A percentile compares a stretch with the other conserved stretches of the same genome.
These are phyloP conservation scores for Pseudorhombus dupliciocellatus DNA, from an alignment of 2,113 vertebrate species.

Conservation along the genomic window DNA sequence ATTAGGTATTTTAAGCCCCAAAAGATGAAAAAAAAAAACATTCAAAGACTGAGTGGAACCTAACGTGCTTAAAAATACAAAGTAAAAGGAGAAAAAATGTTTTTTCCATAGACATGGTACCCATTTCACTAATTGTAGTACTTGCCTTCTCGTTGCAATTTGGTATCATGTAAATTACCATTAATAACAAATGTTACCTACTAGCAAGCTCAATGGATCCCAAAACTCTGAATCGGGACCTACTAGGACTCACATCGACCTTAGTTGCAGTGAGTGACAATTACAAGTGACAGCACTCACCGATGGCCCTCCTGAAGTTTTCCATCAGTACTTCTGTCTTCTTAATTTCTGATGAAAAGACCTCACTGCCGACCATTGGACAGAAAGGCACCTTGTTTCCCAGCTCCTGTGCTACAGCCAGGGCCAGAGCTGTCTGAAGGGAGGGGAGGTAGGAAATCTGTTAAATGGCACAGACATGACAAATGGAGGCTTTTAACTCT, in stretches of 20 bases:
- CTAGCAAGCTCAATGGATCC: too few species aligned
- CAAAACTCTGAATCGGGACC: not conserved
- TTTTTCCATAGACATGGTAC: not conserved
- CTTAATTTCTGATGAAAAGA: slow-evolving; percentile 98
- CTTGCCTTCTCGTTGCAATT: too few species aligned
- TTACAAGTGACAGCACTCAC: too few species aligned
- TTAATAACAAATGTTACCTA: too few species aligned
- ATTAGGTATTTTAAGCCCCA: not conserved
- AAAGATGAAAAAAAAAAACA: not conserved
- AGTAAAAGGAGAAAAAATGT: not conserved
- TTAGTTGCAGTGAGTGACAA: too few species aligned
- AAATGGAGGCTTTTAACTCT: not conserved
- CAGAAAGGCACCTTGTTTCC: slow-evolving; percentile 99
- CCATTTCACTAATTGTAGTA: not conserved
- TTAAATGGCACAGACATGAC: not conserved
- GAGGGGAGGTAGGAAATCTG: not conserved
- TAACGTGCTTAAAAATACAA: too few species aligned
- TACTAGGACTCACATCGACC: not conserved
- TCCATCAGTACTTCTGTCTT: slow-evolving; percentile 99
- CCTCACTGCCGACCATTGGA: slow-evolving; percentile 98
- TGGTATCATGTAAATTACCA: too few species aligned
- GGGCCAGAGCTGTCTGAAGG: slow-evolving; percentile 90
- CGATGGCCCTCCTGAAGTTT: slow-evolving; percentile 97
- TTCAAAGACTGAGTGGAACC: not conserved
- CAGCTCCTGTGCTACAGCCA: slow-evolving; percentile 96